Percentiles rank a stretch among this genome's conserved stretches.
Conservation (phyloP, 2,797 vertebrate genomes). For the Enteromius unitaeniatus region DNA sequence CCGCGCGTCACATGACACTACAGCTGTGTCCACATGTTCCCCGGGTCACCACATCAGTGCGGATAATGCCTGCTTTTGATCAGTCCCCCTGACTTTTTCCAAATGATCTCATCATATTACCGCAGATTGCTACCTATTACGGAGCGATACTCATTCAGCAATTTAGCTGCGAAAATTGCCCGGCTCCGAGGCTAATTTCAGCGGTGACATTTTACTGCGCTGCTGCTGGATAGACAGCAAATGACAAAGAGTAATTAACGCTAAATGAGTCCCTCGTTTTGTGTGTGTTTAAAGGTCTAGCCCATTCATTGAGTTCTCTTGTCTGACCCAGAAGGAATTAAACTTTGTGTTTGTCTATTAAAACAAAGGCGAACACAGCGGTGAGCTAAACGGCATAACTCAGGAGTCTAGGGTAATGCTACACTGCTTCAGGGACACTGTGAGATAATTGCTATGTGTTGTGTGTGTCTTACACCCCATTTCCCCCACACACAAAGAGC, state of each 20-base stretch:
- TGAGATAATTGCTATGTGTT: slow-evolving; percentile 55
- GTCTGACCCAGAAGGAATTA: slow-evolving; percentile 59
- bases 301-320: slow-evolving; percentile 54
- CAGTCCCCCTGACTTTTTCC: slow-evolving; percentile 73
- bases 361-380: slow-evolving; percentile 50
- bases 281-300: slow-evolving; percentile 54
- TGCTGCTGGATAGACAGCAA: slow-evolving; percentile 71
- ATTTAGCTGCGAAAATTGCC: slow-evolving; percentile 80
- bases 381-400: slow-evolving; percentile 49
- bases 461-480: slow-evolving; percentile 54
- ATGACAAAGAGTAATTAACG: slow-evolving; percentile 61
- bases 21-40: slow-evolving; percentile 94
- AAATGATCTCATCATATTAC: slow-evolving; percentile 84
- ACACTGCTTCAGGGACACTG: slow-evolving; percentile 52
- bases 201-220: slow-evolving; percentile 78
- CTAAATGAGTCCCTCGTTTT: slow-evolving; percentile 57
- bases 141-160: slow-evolving; percentile 80
- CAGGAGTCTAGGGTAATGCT: slow-evolving; percentile 39
- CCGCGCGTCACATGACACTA: slow-evolving; percentile 87
- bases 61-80: slow-evolving; percentile 87
- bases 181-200: slow-evolving; percentile 78
- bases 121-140: slow-evolving; percentile 83
- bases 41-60: slow-evolving; percentile 80
- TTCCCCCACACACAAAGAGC: slow-evolving; percentile 51
- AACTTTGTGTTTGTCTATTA: slow-evolving; percentile 56